Percentiles rank a stretch among this genome's conserved stretches.
These are phyloP conservation scores for Eledona agricola DNA, from an alignment of 2,888 invertebrate species.

Conservation along the genomic window DNA sequence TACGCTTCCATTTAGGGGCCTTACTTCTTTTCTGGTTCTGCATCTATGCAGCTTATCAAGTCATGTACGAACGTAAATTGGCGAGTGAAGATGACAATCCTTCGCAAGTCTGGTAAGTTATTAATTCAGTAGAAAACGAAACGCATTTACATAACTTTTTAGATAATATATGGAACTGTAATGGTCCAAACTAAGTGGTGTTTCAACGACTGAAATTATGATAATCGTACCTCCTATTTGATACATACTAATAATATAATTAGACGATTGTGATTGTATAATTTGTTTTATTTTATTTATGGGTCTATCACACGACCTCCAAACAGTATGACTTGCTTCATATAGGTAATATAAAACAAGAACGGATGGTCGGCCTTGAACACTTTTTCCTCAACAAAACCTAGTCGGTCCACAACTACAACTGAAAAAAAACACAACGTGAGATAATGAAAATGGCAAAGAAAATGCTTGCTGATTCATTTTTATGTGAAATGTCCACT, in stretches of 20 bases:
- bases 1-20: constrained; percentile 45
- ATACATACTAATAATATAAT: no score
- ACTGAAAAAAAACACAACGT: no score
- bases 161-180: no score
- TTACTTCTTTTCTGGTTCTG: constrained; percentile 52
- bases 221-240: no score
- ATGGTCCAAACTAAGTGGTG: no score
- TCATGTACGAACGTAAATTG: constrained; percentile 36
- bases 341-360: constrained; percentile 12
- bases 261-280: no score
- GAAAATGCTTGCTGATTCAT: background rate
- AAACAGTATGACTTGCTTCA: constrained; percentile 4
- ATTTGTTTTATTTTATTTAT: no score
- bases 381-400: background rate
- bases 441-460: background rate
- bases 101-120: constrained; percentile 13
- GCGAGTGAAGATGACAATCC: constrained; percentile 2
- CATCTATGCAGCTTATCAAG: constrained; percentile 52
- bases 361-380: constrained; percentile 17
- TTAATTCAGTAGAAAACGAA: no score
- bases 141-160: no score
- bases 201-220: no score
- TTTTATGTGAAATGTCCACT: no score
- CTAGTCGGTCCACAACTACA: constrained; percentile 27
- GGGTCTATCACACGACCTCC: constrained; percentile 6